Percentiles rank a stretch among this genome's conserved stretches.
These are phyloP conservation scores for Mus caroli DNA, from an alignment of 2,797 vertebrate species.

Conservation along the genomic window DNA sequence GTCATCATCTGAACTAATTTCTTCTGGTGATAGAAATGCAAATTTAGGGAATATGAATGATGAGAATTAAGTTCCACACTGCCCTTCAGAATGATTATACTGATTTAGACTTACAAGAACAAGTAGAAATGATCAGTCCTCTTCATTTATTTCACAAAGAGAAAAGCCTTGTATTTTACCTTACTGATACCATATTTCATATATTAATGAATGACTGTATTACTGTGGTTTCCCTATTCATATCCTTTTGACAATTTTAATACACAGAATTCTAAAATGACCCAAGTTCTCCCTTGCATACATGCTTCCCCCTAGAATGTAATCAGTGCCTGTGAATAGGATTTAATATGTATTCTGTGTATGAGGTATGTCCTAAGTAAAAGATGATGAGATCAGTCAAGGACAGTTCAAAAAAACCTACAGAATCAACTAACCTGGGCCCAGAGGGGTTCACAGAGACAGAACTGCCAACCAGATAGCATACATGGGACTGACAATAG, in stretches of 20 bases:
- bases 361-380: not conserved
- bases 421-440: not conserved
- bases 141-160: not conserved
- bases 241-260: not conserved
- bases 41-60: not conserved
- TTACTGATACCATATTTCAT: conserved; percentile 18
- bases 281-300: not conserved
- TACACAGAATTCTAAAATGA: conserved; percentile 40
- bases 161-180: not conserved
- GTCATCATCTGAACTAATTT: not conserved
- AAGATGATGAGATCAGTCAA: not conserved
- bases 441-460: not conserved
- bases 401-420: not conserved
- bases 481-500: not conserved
- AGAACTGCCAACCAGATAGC: not conserved
- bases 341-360: not conserved
- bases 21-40: not conserved
- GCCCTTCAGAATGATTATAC: conserved; percentile 12
- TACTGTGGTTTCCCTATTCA: not conserved
- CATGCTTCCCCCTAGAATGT: not conserved
- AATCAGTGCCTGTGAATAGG: not conserved
- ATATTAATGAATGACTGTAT: not conserved
- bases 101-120: not conserved
- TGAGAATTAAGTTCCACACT: not conserved
- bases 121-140: not conserved